Evolutionary conservation across 1,140 invertebrate species (phyloP).

Genomic region (Babylonia areolata): DNA sequence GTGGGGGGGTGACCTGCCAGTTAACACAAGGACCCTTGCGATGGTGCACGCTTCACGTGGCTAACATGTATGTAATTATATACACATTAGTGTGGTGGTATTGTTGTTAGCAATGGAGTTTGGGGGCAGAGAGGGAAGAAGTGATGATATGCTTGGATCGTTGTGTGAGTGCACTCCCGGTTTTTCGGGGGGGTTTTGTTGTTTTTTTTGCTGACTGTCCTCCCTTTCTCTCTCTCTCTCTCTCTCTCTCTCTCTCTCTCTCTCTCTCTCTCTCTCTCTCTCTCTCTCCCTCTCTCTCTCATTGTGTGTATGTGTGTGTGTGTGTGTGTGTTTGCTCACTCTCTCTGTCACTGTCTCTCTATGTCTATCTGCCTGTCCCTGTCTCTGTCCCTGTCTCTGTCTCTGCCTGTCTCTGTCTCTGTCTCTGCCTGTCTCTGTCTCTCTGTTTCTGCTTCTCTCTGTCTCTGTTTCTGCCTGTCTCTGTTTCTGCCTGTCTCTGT

Average conservation of each 20-base stretch:
- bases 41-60: too few species aligned
- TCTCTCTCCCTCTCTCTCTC: not conserved
- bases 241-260: conserved; percentile 4
- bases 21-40: too few species aligned
- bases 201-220: not conserved
- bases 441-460: not conserved
- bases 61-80: too few species aligned
- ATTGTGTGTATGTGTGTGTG: too few species aligned
- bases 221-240: not conserved
- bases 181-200: too few species aligned
- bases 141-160: too few species aligned
- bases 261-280: not conserved
- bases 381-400: not conserved
- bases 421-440: not conserved
- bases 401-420: not conserved
- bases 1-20: too few species aligned
- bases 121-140: too few species aligned
- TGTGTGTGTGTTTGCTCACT: too few species aligned
- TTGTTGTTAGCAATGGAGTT: too few species aligned
- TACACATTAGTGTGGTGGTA: too few species aligned
- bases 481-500: not conserved
- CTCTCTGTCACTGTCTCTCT: not conserved
- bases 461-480: not conserved
- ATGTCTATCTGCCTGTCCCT: not conserved
- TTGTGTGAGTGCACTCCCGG: too few species aligned